These are phyloP conservation scores for Lepidurus packardi DNA, from an alignment of 1,140 invertebrate species.

Conservation along the genomic window DNA sequence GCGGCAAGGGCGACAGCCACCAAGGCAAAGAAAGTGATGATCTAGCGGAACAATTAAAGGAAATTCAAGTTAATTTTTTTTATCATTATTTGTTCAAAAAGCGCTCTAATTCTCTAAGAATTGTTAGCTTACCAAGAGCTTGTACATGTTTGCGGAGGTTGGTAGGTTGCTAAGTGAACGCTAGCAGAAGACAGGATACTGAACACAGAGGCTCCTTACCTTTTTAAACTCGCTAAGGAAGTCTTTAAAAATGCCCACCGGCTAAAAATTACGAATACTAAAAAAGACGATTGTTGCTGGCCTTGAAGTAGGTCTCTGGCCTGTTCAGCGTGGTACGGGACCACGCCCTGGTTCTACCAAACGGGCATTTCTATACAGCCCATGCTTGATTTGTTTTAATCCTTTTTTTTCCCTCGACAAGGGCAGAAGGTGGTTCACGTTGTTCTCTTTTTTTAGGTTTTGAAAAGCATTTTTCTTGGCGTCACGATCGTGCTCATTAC, in stretches of 20 bases:
- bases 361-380: too few species aligned
- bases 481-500: too few species aligned
- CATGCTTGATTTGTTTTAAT: too few species aligned
- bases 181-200: not conserved
- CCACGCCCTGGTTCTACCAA: not conserved
- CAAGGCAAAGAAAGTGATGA: not conserved
- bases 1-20: not conserved
- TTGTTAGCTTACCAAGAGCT: not conserved
- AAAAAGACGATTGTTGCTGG: not conserved
- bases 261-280: not conserved
- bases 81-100: not conserved
- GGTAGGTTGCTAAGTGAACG: not conserved
- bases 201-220: not conserved
- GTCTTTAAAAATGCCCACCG: not conserved
- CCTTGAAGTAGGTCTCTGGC: slow-evolving; percentile 1
- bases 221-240: not conserved
- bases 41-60: not conserved
- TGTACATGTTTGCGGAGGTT: not conserved
- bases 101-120: not conserved
- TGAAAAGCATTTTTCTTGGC: too few species aligned
- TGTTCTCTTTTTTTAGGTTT: too few species aligned
- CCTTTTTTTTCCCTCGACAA: too few species aligned
- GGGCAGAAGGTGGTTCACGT: too few species aligned
- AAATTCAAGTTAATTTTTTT: not conserved
- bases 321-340: not conserved